Percentiles rank a stretch among this genome's conserved stretches.
These are phyloP conservation scores for Smittia aterrima DNA, from an alignment of 2,888 invertebrate species.

Conservation along the genomic window DNA sequence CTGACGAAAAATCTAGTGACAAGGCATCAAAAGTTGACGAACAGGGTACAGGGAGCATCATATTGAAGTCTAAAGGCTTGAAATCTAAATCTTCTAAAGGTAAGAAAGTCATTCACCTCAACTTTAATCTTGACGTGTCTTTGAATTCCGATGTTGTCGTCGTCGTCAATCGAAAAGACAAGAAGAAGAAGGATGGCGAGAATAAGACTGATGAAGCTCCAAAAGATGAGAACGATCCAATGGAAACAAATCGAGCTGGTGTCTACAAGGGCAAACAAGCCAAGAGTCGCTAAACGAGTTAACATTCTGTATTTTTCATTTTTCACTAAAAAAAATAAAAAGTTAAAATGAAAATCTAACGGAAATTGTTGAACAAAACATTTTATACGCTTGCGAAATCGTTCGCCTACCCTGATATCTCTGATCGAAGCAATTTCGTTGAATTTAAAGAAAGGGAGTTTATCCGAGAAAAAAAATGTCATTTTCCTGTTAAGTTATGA, in stretches of 20 bases:
- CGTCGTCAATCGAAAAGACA: slow-evolving; percentile 52
- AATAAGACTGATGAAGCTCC: background rate
- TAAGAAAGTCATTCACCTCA: slow-evolving; percentile 52
- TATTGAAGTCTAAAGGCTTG: slow-evolving; percentile 44
- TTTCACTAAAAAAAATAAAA: background rate
- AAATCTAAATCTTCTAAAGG: slow-evolving; percentile 50
- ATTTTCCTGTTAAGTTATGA: too few relatives aligned
- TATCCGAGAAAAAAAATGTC: too few relatives aligned
- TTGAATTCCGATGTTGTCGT: slow-evolving; percentile 54
- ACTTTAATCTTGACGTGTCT: slow-evolving; percentile 53
- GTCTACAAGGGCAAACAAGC: slow-evolving; percentile 33
- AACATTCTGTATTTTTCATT: background rate
- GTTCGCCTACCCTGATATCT: too few relatives aligned
- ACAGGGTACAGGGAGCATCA: background rate
- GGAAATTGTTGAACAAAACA: too few relatives aligned
- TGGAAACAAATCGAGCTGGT: slow-evolving; percentile 22
- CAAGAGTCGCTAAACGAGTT: background rate
- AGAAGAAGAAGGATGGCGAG: slow-evolving; percentile 42
- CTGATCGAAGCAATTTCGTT: too few relatives aligned
- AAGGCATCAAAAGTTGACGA: background rate
- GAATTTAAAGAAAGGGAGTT: too few relatives aligned
- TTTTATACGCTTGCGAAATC: too few relatives aligned
- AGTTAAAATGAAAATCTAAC: background rate
- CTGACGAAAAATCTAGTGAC: slow-evolving; percentile 41
- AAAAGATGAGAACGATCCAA: background rate